phyloP scores from a whole-genome alignment of 2,888 invertebrate species.

The Macrophya annulata region DNA sequence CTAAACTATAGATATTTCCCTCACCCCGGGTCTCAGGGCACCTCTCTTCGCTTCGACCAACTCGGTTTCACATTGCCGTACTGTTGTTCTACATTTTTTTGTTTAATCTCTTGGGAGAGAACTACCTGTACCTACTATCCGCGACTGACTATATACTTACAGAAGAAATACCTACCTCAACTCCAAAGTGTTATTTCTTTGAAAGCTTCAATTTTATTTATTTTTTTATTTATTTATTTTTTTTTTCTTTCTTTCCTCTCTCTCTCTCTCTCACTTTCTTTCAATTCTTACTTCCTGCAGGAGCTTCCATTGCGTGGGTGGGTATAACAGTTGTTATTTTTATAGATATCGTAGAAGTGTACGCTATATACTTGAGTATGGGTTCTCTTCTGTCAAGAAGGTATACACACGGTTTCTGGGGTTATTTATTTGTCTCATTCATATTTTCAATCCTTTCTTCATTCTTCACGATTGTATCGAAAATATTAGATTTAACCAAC shows the following conservation, averaged over 20 bases:
- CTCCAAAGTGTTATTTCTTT: constrained; percentile 45
- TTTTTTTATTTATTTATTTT: not conserved
- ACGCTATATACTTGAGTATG: not conserved
- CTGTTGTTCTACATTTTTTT: constrained; percentile 42
- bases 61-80: not conserved
- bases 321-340: constrained; percentile 20
- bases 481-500: not conserved
- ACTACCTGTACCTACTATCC: not conserved
- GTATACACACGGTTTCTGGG: not conserved
- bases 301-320: not conserved
- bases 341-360: constrained; percentile 1
- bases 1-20: not conserved
- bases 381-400: not conserved
- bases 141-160: not conserved
- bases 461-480: not conserved
- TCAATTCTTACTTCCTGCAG: not conserved
- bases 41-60: constrained; percentile 19
- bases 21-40: not conserved
- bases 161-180: not conserved
- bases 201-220: constrained; percentile 25
- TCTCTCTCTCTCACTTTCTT: not conserved
- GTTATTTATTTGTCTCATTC: not conserved
- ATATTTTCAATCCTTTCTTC: not conserved
- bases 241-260: not conserved
- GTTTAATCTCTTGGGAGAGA: constrained; percentile 44